Evolutionary conservation across 1,140 invertebrate species (phyloP).

Genomic region (Drosophila kikkawai): DNA sequence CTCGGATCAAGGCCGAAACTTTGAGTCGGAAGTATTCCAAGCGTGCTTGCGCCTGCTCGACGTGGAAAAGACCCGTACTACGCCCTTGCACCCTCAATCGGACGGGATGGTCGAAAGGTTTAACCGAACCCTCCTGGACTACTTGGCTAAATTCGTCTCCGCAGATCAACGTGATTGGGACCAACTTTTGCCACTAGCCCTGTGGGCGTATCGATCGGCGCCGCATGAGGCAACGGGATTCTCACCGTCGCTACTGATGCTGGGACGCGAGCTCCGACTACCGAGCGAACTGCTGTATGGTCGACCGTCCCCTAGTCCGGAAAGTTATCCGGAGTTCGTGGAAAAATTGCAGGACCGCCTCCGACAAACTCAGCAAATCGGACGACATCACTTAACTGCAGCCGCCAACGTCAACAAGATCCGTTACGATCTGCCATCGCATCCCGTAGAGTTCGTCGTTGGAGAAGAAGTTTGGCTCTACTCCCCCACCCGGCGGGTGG

Average conservation of each 20-base stretch:
- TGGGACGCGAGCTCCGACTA: neutral
- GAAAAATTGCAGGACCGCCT: no score
- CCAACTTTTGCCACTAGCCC: neutral
- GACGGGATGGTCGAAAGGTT: conserved; percentile 1
- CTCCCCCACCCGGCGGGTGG: no score
- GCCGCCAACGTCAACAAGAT: neutral
- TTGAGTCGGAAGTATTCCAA: neutral
- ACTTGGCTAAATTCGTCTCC: neutral
- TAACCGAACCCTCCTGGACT: conserved; percentile 1
- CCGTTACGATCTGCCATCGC: neutral
- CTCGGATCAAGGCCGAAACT: neutral
- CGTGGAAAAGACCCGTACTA: neutral
- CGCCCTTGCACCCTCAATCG: neutral
- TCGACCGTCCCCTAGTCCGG: neutral
- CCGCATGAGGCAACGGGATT: neutral
- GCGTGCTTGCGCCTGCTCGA: neutral
- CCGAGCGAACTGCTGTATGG: neutral
- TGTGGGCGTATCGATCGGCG: neutral
- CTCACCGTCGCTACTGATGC: neutral
- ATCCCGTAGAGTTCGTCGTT: neutral
- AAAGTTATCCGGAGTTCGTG: neutral
- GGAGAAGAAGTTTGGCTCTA: neutral
- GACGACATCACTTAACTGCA: neutral
- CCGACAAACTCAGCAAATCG: no score
- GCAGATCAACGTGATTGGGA: neutral